phyloP scores from a whole-genome alignment of 1,140 invertebrate genomes.

The Ridgeia piscesae region DNA sequence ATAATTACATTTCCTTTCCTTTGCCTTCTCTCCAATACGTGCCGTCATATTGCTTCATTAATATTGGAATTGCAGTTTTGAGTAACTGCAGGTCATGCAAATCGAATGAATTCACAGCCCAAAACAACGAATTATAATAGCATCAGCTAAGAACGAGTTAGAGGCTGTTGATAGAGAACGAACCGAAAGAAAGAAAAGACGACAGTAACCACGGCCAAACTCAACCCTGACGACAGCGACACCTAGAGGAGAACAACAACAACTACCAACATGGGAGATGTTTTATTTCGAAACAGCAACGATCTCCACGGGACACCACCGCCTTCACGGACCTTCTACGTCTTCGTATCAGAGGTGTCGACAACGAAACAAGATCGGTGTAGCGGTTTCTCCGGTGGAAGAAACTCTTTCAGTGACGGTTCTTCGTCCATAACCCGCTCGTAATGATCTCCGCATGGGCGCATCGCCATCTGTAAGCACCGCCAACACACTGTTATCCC shows the following conservation, averaged over 20 bases:
- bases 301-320: not conserved
- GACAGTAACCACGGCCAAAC: too few species aligned
- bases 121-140: not conserved
- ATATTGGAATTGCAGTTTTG: not conserved
- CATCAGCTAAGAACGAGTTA: too few species aligned
- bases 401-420: not conserved
- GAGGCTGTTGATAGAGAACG: too few species aligned
- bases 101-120: not conserved
- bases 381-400: not conserved
- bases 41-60: not conserved
- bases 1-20: not conserved
- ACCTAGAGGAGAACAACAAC: too few species aligned
- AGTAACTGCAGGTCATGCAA: not conserved
- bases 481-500: not conserved
- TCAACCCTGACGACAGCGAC: too few species aligned
- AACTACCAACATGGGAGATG: not conserved
- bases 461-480: not conserved
- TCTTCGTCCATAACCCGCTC: not conserved
- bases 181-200: too few species aligned
- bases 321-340: not conserved
- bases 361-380: not conserved
- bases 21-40: not conserved
- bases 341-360: not conserved
- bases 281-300: not conserved
- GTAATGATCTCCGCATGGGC: not conserved